Percentiles rank a stretch among this genome's conserved stretches.
Evolutionary conservation across 2,797 vertebrate species (phyloP).

Genomic region (Halcyon leucocephala): DNA sequence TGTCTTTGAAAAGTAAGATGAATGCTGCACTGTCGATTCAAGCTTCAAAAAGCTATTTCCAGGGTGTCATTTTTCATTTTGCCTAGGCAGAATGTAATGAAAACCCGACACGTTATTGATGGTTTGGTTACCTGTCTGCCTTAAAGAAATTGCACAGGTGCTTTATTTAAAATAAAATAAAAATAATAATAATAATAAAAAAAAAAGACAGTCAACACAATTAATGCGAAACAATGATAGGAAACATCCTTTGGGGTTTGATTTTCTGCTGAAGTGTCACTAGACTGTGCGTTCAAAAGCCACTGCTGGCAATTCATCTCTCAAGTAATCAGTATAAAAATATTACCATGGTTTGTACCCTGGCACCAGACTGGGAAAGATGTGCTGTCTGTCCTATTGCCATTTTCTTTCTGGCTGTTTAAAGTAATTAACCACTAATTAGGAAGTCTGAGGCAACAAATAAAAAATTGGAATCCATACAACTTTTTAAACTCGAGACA

Average conservation of each 20-base stretch:
- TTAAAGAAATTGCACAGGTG: constrained; percentile 47
- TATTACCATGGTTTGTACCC: background rate
- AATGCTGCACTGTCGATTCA: background rate
- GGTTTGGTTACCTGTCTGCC: constrained; percentile 42
- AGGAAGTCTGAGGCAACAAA: constrained; percentile 17
- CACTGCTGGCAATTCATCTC: constrained; percentile 24
- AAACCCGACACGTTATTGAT: constrained; percentile 31
- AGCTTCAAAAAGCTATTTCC: constrained; percentile 64
- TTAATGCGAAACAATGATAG: constrained; percentile 25
- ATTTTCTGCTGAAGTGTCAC: constrained; percentile 25
- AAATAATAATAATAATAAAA: background rate
- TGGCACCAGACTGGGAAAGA: constrained; percentile 22
- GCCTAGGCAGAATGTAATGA: constrained; percentile 46
- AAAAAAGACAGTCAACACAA: constrained; percentile 36
- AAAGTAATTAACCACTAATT: constrained; percentile 51
- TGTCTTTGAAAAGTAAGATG: constrained; percentile 35
- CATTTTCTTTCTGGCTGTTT: constrained; percentile 57
- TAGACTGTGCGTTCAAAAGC: background rate
- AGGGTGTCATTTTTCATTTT: constrained; percentile 50
- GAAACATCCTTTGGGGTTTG: constrained; percentile 37
- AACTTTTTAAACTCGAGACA: background rate
- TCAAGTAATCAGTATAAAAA: constrained; percentile 36
- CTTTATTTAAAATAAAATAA: background rate
- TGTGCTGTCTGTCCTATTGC: constrained; percentile 29
- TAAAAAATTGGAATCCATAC: background rate